Conservation (phyloP, 2,888 invertebrate species). For the Herminia tarsipennalis region DNA sequence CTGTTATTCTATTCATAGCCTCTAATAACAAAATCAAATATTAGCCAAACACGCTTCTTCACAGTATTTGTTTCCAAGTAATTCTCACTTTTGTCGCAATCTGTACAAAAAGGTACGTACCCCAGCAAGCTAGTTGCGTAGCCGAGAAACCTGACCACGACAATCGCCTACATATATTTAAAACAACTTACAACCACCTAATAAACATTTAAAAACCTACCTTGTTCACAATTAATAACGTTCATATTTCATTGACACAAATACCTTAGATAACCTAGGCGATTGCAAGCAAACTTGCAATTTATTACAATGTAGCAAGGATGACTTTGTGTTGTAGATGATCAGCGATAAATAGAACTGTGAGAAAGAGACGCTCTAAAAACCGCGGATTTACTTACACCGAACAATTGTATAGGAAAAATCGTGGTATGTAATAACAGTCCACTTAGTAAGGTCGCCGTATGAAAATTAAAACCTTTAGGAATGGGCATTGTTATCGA, state of each 20-base stretch:
- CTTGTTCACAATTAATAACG: conserved; percentile 37
- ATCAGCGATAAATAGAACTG: conserved; percentile 44
- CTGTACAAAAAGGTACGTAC: conserved; percentile 44
- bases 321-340: conserved; percentile 31
- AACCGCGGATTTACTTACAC: conserved; percentile 53
- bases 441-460: conserved; percentile 35
- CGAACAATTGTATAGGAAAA: conserved; percentile 39
- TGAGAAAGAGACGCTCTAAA: conserved; percentile 70
- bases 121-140: conserved; percentile 47
- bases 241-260: conserved; percentile 30
- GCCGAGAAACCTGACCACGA: conserved; percentile 64
- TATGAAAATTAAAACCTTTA: conserved; percentile 40
- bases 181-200: conserved; percentile 36
- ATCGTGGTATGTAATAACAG: conserved; percentile 33
- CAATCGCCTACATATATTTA: conserved; percentile 33
- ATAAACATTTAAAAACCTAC: conserved; percentile 36
- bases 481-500: conserved; percentile 37
- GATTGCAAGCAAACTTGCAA: conserved; percentile 22
- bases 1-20: conserved; percentile 2
- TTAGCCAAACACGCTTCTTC: conserved; percentile 22
- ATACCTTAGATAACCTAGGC: conserved; percentile 12
- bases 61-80: conserved; percentile 35
- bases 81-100: conserved; percentile 55
- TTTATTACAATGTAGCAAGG: conserved; percentile 25
- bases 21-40: conserved; percentile 14